phyloP scores from a whole-genome alignment of 2,797 vertebrate genomes.

The Thalassophryne amazonica region DNA sequence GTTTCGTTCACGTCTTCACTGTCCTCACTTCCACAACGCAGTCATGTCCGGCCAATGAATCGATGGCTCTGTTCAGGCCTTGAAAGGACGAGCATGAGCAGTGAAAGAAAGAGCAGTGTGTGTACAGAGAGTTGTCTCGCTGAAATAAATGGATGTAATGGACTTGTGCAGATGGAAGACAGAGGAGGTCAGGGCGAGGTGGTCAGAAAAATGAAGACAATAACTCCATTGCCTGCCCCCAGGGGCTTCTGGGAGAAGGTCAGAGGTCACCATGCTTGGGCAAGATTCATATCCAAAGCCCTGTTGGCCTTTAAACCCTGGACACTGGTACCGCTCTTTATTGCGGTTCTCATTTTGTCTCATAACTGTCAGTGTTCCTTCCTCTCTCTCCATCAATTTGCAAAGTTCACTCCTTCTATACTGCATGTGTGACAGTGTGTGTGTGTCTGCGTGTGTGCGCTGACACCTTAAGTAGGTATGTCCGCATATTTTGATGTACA shows the following conservation, averaged over 20 bases:
- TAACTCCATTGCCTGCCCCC: constrained; percentile 46
- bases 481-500: neutral
- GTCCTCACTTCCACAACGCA: constrained; percentile 65
- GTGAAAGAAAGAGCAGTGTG: constrained; percentile 57
- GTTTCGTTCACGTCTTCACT: constrained; percentile 35
- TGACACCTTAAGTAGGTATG: too few relatives aligned
- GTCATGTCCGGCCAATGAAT: constrained; percentile 73
- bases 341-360: constrained; percentile 48
- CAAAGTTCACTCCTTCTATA: neutral
- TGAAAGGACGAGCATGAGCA: constrained; percentile 52
- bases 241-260: constrained; percentile 58
- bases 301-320: constrained; percentile 61
- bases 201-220: constrained; percentile 58
- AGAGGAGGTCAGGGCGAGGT: constrained; percentile 59
- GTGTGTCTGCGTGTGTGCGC: neutral
- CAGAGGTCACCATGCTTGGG: constrained; percentile 52
- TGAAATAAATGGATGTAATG: constrained; percentile 58
- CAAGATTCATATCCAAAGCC: constrained; percentile 67
- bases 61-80: constrained; percentile 61
- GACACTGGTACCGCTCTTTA: constrained; percentile 48
- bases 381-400: neutral
- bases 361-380: constrained; percentile 23
- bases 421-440: too few relatives aligned
- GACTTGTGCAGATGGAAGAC: constrained; percentile 66
- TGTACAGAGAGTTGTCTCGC: constrained; percentile 46